A percentile compares a stretch with the other conserved stretches of the same genome.
Evolutionary conservation across 2,113 vertebrate genomes (phyloP).

Genomic region (Catagonus wagneri): DNA sequence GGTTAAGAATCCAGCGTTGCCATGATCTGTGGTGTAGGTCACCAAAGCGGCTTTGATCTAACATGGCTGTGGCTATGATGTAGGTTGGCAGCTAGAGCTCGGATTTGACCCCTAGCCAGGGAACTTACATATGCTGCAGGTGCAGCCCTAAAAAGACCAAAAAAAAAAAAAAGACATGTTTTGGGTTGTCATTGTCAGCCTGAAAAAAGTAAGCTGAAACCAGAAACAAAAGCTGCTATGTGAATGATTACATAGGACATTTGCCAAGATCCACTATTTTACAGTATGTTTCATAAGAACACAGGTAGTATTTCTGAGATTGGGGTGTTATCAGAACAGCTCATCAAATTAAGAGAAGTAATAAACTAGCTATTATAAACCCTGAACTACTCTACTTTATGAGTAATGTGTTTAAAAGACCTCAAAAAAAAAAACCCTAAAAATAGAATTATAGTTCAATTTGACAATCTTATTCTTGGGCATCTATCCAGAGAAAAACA

Average conservation of each 20-base stretch:
- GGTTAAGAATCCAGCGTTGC: no score
- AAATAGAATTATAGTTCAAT: no score
- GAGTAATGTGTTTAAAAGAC: constrained; percentile 94
- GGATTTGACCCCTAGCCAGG: no score
- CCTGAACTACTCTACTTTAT: constrained; percentile 94
- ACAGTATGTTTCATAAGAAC: constrained; percentile 96
- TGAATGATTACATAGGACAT: constrained; percentile 95
- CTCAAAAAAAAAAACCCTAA: constrained; percentile 71
- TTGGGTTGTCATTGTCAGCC: constrained; percentile 92
- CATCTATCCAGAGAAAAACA: no score
- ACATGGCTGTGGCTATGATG: no score
- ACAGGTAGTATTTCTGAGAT: constrained; percentile 94
- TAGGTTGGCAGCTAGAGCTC: no score
- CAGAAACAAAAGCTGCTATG: constrained; percentile 92
- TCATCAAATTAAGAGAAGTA: constrained; percentile 89
- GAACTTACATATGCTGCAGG: no score
- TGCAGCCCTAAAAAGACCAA: no score
- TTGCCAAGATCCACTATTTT: constrained; percentile 94
- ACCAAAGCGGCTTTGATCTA: no score
- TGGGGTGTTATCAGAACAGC: constrained; percentile 92
- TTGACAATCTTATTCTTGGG: no score
- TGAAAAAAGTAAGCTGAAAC: constrained; percentile 94
- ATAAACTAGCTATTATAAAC: constrained; percentile 93
- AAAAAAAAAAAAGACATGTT: constrained; percentile 86
- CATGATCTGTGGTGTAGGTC: no score